A percentile compares a stretch with the other conserved stretches of the same genome.
Conservation (phyloP, 2,113 vertebrate species). For the Crotalus tigris region DNA sequence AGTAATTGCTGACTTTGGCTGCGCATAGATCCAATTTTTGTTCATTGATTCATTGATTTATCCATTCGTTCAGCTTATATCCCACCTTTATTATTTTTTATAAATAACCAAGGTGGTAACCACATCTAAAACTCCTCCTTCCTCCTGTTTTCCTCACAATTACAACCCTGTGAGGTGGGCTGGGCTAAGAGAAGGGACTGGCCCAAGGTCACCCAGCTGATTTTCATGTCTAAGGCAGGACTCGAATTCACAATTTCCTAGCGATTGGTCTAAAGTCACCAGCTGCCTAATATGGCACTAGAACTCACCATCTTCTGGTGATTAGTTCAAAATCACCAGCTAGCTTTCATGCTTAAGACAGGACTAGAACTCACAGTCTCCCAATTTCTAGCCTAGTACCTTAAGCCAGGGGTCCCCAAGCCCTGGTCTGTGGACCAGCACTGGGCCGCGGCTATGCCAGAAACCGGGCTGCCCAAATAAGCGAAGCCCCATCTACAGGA, state of each 20-base stretch:
- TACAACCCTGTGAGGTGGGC: background rate
- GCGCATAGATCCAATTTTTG: background rate
- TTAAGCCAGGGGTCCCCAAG: background rate
- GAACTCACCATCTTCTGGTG: background rate
- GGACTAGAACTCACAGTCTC: background rate
- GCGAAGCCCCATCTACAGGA: too few species aligned
- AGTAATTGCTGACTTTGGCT: background rate
- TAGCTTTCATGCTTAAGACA: background rate
- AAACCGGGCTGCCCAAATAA: too few species aligned
- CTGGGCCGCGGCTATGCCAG: too few species aligned
- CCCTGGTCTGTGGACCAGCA: rapidly evolving
- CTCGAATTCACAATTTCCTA: too few species aligned
- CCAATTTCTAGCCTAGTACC: background rate
- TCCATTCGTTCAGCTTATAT: background rate
- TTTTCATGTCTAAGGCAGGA: too few species aligned
- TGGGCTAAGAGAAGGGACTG: background rate
- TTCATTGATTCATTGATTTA: background rate
- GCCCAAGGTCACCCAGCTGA: too few species aligned
- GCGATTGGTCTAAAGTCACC: too few species aligned
- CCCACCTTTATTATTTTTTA: background rate
- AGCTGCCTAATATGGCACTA: background rate
- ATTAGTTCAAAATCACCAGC: background rate
- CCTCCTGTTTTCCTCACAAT: background rate
- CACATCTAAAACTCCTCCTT: background rate
- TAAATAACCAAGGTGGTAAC: background rate